These are phyloP conservation scores for Drosophila hamatofila DNA, from an alignment of 2,888 invertebrate genomes.

Conservation along the genomic window DNA sequence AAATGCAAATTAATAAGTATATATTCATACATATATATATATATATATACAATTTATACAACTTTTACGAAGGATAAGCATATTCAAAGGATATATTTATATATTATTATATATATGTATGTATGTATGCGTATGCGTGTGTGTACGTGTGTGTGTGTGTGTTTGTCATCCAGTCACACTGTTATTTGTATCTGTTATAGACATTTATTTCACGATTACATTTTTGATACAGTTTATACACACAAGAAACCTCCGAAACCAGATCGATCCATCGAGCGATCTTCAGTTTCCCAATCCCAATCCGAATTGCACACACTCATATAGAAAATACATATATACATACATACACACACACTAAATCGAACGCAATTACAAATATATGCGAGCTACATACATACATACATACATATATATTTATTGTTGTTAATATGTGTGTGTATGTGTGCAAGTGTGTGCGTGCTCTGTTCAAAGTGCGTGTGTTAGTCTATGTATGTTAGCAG, in stretches of 20 bases:
- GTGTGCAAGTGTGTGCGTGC: conserved; percentile 48
- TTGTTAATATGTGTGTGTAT: conserved; percentile 74
- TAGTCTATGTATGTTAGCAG: conserved; percentile 5
- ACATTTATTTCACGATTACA: conserved; percentile 39
- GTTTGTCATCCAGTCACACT: conserved; percentile 47
- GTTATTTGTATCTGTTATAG: conserved; percentile 64
- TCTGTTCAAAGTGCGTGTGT: conserved; percentile 38
- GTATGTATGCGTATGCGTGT: conserved; percentile 35
- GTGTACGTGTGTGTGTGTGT: conserved; percentile 14
- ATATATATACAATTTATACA: conserved; percentile 67
- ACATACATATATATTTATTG: conserved; percentile 64
- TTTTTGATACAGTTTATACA: conserved; percentile 69
- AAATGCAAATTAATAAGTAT: conserved; percentile 58
- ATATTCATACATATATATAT: conserved; percentile 23
- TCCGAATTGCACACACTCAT: conserved; percentile 8
- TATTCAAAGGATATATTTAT: conserved; percentile 71
- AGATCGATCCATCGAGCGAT: neutral
- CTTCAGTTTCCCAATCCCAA: neutral
- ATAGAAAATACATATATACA: neutral
- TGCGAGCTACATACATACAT: conserved; percentile 44
- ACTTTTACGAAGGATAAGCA: conserved; percentile 68
- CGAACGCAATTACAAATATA: conserved; percentile 26
- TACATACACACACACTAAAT: conserved; percentile 16
- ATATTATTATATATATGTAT: conserved; percentile 56
- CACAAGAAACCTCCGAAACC: conserved; percentile 1